phyloP scores from a whole-genome alignment of 1,140 invertebrate genomes.

The Lasioglossum albipes region DNA sequence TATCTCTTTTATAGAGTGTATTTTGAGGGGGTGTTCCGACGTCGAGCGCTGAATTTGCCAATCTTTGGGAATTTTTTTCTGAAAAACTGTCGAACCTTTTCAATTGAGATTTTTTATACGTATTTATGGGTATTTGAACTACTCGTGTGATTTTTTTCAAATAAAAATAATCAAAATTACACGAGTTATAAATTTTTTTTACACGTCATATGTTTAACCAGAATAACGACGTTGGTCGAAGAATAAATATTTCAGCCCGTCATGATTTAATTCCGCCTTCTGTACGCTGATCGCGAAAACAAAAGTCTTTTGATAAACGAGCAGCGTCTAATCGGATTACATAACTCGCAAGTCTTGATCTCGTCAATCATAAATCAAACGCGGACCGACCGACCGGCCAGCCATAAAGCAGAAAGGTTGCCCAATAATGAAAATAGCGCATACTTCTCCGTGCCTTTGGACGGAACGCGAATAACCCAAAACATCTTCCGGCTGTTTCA shows the following conservation, averaged over 20 bases:
- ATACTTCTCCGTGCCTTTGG: neutral
- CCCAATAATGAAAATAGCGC: conserved; percentile 3
- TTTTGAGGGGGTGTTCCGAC: no score
- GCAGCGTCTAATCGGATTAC: neutral
- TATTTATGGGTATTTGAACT: no score
- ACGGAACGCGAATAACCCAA: neutral
- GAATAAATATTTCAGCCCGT: neutral
- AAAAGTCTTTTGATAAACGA: neutral
- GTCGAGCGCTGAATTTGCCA: no score
- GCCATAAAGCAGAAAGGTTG: neutral
- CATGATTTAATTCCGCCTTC: neutral
- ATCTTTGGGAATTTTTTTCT: no score
- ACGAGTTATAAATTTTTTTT: no score
- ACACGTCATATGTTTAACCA: no score
- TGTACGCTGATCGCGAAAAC: neutral
- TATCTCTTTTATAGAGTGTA: no score
- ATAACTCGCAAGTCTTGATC: neutral
- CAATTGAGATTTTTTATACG: no score
- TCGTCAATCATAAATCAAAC: neutral
- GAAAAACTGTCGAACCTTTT: no score
- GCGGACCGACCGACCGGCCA: neutral
- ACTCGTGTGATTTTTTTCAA: no score
- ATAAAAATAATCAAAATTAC: no score
- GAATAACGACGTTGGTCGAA: no score
- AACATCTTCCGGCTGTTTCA: neutral